Conservation (phyloP, 2,113 vertebrate genomes). For the Ceyx cyanopectus region DNA sequence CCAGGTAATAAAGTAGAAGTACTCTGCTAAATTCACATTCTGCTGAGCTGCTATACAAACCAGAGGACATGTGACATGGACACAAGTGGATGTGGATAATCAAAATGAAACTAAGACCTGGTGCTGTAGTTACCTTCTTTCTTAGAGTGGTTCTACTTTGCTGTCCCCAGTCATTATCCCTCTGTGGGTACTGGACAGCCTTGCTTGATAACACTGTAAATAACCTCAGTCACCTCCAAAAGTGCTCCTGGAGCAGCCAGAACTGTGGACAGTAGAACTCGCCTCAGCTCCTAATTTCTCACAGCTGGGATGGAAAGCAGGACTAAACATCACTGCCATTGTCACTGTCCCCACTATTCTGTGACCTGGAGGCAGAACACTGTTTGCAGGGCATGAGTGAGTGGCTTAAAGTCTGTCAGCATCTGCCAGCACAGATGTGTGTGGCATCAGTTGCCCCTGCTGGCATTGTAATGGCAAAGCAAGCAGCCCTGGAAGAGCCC, state of each 20-base stretch:
- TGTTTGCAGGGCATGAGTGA: background rate
- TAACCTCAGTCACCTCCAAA: background rate
- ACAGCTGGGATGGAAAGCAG: background rate
- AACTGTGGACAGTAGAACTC: background rate
- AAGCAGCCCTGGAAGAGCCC: background rate
- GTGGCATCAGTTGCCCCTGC: background rate
- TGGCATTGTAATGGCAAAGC: background rate
- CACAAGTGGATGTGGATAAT: background rate
- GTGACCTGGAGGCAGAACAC: background rate
- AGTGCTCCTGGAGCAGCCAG: background rate
- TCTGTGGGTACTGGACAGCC: background rate
- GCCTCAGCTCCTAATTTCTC: background rate
- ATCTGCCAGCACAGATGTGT: background rate
- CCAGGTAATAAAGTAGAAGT: background rate
- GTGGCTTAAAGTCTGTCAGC: background rate
- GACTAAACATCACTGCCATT: background rate
- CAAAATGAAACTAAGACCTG: background rate
- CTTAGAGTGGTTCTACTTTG: background rate
- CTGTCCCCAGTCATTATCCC: background rate
- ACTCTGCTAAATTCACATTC: background rate
- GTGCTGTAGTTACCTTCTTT: background rate
- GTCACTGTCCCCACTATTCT: background rate
- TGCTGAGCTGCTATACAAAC: accelerated
- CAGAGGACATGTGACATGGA: accelerated
- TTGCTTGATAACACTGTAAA: background rate